Evolutionary conservation across 2,113 vertebrate genomes (phyloP), one percentile per base, ranked within the genome.

Genomic region (Nycticryphes semicollaris): DNA sequence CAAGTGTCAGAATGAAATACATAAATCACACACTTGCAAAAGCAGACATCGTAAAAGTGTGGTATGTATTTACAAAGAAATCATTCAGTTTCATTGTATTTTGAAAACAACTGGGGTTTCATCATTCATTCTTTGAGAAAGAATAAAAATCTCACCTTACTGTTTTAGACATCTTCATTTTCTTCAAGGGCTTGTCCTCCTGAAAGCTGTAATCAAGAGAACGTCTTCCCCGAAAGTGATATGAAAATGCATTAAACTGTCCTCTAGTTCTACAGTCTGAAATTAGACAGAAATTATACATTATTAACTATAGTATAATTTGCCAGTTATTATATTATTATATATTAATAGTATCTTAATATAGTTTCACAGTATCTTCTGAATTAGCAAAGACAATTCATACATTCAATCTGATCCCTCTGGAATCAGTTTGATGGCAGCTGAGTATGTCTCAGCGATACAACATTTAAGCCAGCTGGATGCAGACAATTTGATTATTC

Each of bases 181-280:
- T 95, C 80, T 80, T 95, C 54, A 86, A 21, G 1, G 98, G 98
- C 67, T 97, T 96, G 16, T 98, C 98, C 66, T 99, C 98, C 56
- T 77, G 97, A 97, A 98, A 99, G 97, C 99, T 99, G 97, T 99
- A 98, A 28, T 99, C 99, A 12, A 98, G 98, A 87, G 99, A 99
- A 41, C 99, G 98, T 78, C 98, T 98, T 81, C 99, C 99, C 82
- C 99, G 98, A 89, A 99, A 99, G 77, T 99, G 99, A 82, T 99
- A 99, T 0, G 99, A 99, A 93, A 99, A 98, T 6, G 98, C 99
- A 51, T 99, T 99, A 97, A 99, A 99, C 96, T 99, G 99, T 39
- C 99, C 99, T 96, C 99, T 98, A 81, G 99, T 99, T 96, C 99
- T 98, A 95, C 99, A 99, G 96, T 99, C 99, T 99, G 97, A 57